Percentiles rank a stretch among this genome's conserved stretches.
These are phyloP conservation scores for Trachymyrmex septentrionalis DNA, from an alignment of 1,140 invertebrate genomes.

Conservation along the genomic window DNA sequence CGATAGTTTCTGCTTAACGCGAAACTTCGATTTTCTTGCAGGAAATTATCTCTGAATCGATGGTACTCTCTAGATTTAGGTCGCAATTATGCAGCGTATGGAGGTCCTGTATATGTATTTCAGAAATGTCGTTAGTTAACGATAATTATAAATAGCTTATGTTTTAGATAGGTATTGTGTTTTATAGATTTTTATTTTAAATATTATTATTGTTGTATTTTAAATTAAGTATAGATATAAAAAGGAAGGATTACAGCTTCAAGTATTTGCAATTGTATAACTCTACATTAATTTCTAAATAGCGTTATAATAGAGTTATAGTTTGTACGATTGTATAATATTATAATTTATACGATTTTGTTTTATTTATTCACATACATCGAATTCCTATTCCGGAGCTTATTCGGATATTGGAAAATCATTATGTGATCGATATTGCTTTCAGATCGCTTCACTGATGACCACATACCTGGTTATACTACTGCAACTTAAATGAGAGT, in stretches of 20 bases:
- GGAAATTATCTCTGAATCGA: background rate
- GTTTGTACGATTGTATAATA: background rate
- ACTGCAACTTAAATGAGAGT: constrained; percentile 76
- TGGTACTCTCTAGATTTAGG: background rate
- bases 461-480: constrained; percentile 84
- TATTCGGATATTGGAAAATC: constrained; percentile 29
- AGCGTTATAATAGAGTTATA: background rate
- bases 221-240: background rate
- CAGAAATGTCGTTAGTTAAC: background rate
- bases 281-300: constrained; percentile 29
- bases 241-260: background rate
- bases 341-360: background rate
- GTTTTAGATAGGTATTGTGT: background rate
- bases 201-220: background rate
- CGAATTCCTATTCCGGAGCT: constrained; percentile 13
- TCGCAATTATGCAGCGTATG: background rate
- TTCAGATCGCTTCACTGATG: constrained; percentile 78
- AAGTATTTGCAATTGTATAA: background rate
- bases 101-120: background rate
- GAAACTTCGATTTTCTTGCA: background rate
- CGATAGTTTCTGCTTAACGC: constrained; percentile 7
- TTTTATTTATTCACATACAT: constrained; percentile 22
- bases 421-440: constrained; percentile 55
- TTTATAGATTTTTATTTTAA: too few relatives aligned
- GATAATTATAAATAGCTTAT: background rate